Evolutionary conservation across 2,113 vertebrate species (phyloP), one percentile per base, ranked within the genome.

Genomic region (Callipepla squamata): DNA sequence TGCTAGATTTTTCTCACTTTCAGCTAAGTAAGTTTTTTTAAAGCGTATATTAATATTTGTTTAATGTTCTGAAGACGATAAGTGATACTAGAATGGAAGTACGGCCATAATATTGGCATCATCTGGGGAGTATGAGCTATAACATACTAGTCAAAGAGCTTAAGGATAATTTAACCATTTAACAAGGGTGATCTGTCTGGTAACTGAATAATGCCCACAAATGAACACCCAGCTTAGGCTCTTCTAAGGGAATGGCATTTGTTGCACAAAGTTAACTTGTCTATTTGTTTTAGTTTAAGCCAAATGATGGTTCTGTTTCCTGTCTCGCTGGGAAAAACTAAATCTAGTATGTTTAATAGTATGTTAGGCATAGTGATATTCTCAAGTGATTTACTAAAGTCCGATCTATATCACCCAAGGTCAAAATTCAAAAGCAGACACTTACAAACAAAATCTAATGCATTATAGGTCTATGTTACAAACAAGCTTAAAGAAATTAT

Each of bases 381-480:
- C 93, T 94, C 67, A 45, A 85, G 90, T 87, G 88, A 77, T 91
- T 53, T 95, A 78, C 66, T 95, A 86, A 93, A 80, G 70, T 92
- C 16, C 10, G 30, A 75, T 81, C 79, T 86, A 44, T 62, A 87
- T 51, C 85, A 85, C 78, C 30, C 45, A 89, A 72, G 84, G 94
- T 94, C 89, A 96, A 79, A 92, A 89, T 61, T 83, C 85, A 77
- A 89, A 81, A 70, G 65, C 63, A 86, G 51, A n/a, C 48, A 77
- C 20, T 30, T 75, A 73, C 73, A 61, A 79, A 95, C 87, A 82
- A 62, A 55, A 68, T 40, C 81, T 70, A 59, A 73, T 15, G 42
- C 93, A 89, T 83, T 82, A 77, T 20, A 77, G 50, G 67, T 78
- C 63, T 84, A 55, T 50, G 40, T 62, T 53, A 79, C 32, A 76